Conservation (phyloP, 2,797 vertebrate genomes). For the Calcarius lapponicus region DNA sequence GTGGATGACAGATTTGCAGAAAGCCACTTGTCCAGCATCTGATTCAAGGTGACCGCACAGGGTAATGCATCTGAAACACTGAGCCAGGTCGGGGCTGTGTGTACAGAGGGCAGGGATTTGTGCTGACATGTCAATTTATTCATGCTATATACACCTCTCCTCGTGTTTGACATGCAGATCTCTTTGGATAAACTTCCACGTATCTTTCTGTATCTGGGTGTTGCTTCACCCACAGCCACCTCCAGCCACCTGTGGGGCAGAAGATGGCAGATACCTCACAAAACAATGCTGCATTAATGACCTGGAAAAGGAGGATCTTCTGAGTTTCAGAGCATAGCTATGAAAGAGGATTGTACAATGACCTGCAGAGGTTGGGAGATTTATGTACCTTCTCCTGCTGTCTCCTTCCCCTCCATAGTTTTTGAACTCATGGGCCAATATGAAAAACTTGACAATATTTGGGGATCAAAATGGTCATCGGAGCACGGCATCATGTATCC, state of each 20-base stretch:
- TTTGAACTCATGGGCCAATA: background rate
- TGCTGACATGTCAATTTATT: slow-evolving; percentile 63
- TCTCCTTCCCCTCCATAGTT: background rate
- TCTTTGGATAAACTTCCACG: slow-evolving; percentile 47
- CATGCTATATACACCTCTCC: slow-evolving; percentile 34
- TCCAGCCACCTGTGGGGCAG: slow-evolving; percentile 55
- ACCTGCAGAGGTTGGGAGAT: background rate
- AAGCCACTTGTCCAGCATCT: background rate
- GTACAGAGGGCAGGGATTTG: slow-evolving; percentile 50
- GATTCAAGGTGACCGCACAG: background rate
- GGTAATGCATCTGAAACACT: background rate
- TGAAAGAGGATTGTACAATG: background rate
- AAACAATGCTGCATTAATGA: slow-evolving; percentile 8
- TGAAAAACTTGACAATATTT: background rate
- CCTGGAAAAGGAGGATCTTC: slow-evolving; percentile 11
- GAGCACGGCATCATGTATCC: background rate
- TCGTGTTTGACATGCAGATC: slow-evolving; percentile 63
- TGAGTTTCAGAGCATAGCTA: background rate
- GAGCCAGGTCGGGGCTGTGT: background rate
- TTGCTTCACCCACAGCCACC: slow-evolving; percentile 62
- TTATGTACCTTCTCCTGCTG: background rate
- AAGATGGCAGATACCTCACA: slow-evolving; percentile 10
- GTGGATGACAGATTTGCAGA: background rate
- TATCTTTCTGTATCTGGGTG: slow-evolving; percentile 41
- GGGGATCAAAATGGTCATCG: background rate